Percentiles rank a stretch among this genome's conserved stretches.
Evolutionary conservation across 2,888 invertebrate genomes (phyloP).

Genomic region (Acanthosoma haemorrhoidale): DNA sequence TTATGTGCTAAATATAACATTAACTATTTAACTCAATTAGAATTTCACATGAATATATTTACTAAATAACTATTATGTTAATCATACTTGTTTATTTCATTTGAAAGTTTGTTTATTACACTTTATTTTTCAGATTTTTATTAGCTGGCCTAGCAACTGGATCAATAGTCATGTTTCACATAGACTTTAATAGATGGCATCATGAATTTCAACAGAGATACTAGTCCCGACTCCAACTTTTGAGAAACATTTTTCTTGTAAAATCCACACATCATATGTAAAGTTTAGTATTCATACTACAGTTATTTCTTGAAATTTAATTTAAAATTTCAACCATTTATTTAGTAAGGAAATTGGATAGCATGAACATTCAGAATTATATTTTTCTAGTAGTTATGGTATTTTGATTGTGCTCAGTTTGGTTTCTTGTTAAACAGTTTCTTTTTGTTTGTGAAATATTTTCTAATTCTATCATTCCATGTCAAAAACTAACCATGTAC

Average conservation of each 20-base stretch:
- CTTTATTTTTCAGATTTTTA: slow-evolving; percentile 71
- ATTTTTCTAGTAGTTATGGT: slow-evolving; percentile 16
- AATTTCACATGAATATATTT: too few species aligned
- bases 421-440: neutral
- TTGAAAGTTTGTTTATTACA: slow-evolving; percentile 30
- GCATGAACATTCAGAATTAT: slow-evolving; percentile 16
- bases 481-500: slow-evolving; percentile 17
- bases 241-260: slow-evolving; percentile 36
- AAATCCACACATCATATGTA: slow-evolving; percentile 24
- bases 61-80: too few species aligned
- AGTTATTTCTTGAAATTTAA: neutral
- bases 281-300: neutral
- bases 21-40: too few species aligned
- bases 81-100: neutral
- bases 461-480: slow-evolving; percentile 15
- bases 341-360: slow-evolving; percentile 6
- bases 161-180: slow-evolving; percentile 97
- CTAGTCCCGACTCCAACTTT: slow-evolving; percentile 48
- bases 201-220: slow-evolving; percentile 93
- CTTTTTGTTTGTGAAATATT: too few species aligned
- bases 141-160: slow-evolving; percentile 95
- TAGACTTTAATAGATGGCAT: slow-evolving; percentile 98
- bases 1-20: too few species aligned
- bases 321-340: neutral
- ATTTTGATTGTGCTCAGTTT: neutral